These are phyloP conservation scores for Strix aluco DNA, from an alignment of 2,113 vertebrate species.

Conservation along the genomic window DNA sequence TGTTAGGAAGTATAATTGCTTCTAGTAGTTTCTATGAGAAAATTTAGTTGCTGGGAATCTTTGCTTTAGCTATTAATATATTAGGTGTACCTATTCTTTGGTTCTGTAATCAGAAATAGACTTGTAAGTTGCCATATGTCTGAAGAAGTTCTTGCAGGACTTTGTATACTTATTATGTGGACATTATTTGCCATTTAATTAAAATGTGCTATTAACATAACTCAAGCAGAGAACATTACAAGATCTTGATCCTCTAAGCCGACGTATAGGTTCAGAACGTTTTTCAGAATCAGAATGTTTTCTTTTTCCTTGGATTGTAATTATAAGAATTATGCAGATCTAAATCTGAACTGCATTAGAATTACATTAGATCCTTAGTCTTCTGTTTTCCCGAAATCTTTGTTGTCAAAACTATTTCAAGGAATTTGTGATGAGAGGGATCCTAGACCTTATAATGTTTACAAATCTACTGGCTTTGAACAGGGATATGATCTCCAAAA, in stretches of 20 bases:
- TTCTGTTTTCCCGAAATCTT: background rate
- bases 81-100: background rate
- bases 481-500: background rate
- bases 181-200: background rate
- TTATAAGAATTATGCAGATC: background rate
- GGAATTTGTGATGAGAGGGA: accelerated
- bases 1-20: background rate
- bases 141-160: background rate
- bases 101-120: background rate
- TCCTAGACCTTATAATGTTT: background rate
- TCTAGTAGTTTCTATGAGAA: background rate
- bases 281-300: background rate
- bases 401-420: background rate
- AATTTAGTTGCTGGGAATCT: background rate
- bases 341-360: background rate
- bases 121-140: background rate
- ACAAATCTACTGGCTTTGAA: background rate
- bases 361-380: background rate
- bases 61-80: background rate
- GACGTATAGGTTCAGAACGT: background rate
- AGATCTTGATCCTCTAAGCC: background rate
- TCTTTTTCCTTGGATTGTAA: background rate
- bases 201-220: background rate
- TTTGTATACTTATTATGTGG: background rate
- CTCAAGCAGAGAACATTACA: background rate